Base-by-base conservation (phyloP, 2,797 vertebrate species). In the Gadopsis marmoratus region DNA sequence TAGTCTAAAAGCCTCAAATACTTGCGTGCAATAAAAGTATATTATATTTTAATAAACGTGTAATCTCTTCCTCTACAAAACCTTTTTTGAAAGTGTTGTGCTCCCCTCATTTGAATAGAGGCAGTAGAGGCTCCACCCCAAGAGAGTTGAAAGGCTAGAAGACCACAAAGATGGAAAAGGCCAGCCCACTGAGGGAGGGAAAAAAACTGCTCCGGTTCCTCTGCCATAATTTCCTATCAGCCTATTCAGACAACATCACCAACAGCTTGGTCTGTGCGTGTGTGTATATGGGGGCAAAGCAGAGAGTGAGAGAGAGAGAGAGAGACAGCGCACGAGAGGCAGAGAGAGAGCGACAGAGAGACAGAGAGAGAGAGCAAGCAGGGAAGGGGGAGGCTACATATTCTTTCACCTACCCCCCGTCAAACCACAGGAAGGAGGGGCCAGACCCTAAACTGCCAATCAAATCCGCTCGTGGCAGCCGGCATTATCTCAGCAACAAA, bases 401-500 rank as follows among this genome's bases (percentile, higher is more conserved):
- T 95, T 95, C 93, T 93, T 92, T 94, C 91, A 95, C 95, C 95
- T 96, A 95, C 94, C 95, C 94, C 93, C 94, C 90, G 85, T 93
- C 92, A 95, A 95, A 95, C 94, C 94, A 93, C 91, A 90, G 87
- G 90, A 94, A 95, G 96, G 96, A 96, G 96, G 95, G 96, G 95
- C 86, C 94, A 95, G 93, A 94, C 87, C 90, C 92, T 88, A 92
- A 93, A 91, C 96, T 97, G 96, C 96, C 96, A 96, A 97, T 97
- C 96, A 96, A 95, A 95, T 94, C 93, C 91, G 92, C 96, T 95
- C 94, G 95, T 96, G 96, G 96, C 96, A 95, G 95, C 96, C 96
- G 94, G 95, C 95, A 96, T 96, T 96, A 95, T 96, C 95, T 95
- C 92, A 94, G 94, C 94, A 95, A 95, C 95, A 96, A 96, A 96